Base-by-base conservation (phyloP, 2,888 invertebrate genomes). In the Orthosia gothica region DNA sequence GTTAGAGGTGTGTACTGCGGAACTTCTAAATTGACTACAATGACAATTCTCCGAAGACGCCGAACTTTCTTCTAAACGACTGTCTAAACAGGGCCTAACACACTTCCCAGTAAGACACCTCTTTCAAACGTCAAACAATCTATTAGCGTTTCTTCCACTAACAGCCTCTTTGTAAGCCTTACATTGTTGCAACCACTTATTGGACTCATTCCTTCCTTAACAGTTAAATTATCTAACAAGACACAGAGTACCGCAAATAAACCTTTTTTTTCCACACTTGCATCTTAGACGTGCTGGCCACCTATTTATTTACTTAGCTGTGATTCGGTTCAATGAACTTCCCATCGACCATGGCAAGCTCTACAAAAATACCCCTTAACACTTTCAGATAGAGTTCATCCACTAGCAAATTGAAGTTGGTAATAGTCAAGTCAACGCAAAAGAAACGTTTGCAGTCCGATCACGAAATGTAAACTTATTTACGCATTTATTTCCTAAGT, bases 251-350 rank as follows among this genome's bases (percentile, higher is more conserved):
- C 89, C 91, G 89, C 87, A 91, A 91, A 86, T 84, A 83, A 81
- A 77, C 75, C 16, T 61, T 67, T 76, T 84, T 88, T 85, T 92
- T 92, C 92, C 89, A 91, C 92, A 90, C 92, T 89, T 91, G 90
- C 92, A 92, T 90, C 89, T 87, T 84, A 88, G 74, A 81, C 80
- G 84, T 88, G 88, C 89, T 89, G 81, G 80, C 86, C 92, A 91
- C 91, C 93, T 93, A 94, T 94, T 93, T 94, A 94, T 94, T 95
- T 94, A 92, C 92, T 92, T 90, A 93, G 89, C 91, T 89, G 88
- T 88, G 88, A 81, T 89, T 88, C 84, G 91, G 95, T 93, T 94
- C 95, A 91, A 87, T 92, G 95, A 95, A 94, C 95, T 89, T 85
- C 61, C 84, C 72, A 85, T 74, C 75, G 70, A 74, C 62, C n/a